A percentile compares a stretch with the other conserved stretches of the same genome.
phyloP scores from a whole-genome alignment of 2,888 invertebrate species.

The Branchellion lobata region DNA sequence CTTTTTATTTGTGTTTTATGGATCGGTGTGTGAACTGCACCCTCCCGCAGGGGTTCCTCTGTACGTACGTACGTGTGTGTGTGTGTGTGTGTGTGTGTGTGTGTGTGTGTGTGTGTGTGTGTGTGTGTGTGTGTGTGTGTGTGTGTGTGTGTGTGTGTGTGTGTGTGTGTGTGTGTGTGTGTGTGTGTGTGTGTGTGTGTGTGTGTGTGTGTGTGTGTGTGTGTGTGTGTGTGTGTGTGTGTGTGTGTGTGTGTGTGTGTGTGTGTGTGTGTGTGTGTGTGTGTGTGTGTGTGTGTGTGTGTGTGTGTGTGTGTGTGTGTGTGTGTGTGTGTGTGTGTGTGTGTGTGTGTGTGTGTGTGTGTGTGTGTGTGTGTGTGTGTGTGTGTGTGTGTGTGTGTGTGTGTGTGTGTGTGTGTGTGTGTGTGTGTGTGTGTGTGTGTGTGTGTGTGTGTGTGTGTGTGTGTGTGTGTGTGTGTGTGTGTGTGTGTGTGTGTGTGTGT shows the following conservation, averaged over 20 bases:
- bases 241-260: no score
- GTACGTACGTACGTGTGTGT: no score
- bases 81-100: no score
- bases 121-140: constrained; percentile 37
- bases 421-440: background rate
- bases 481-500: background rate
- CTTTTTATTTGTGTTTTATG: no score
- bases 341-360: constrained; percentile 42
- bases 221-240: constrained; percentile 1
- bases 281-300: background rate
- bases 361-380: constrained; percentile 42
- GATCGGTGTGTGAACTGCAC: no score
- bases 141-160: constrained; percentile 42
- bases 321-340: constrained; percentile 33
- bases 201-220: background rate
- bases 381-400: constrained; percentile 41
- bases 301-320: constrained; percentile 5
- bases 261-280: background rate
- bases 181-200: constrained; percentile 39
- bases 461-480: no score
- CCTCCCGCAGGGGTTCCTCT: no score
- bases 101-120: constrained; percentile 23
- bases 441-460: no score
- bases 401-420: constrained; percentile 10
- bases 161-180: constrained; percentile 41